Conservation (phyloP, 2,113 vertebrate genomes). For the Porphyrio hochstetteri region DNA sequence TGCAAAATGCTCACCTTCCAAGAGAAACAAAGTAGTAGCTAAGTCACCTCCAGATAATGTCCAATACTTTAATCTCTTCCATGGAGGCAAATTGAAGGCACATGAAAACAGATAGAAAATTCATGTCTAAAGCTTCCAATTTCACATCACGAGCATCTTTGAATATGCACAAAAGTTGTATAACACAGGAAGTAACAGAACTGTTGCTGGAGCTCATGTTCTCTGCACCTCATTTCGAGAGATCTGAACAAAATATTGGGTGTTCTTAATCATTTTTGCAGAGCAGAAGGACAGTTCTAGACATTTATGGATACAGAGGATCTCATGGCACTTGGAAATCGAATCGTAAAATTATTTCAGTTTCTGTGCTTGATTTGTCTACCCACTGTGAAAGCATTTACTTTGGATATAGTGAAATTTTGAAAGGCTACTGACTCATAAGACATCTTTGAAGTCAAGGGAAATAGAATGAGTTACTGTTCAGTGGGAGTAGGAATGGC, state of each 20-base stretch:
- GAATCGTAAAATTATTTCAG: not conserved
- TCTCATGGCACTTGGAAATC: slow-evolving; percentile 13
- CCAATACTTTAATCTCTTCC: not conserved
- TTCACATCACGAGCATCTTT: slow-evolving; percentile 26
- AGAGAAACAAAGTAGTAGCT: not conserved
- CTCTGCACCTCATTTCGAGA: not conserved
- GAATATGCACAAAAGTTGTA: slow-evolving; percentile 20
- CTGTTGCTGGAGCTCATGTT: not conserved
- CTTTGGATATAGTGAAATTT: not conserved
- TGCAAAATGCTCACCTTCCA: not conserved
- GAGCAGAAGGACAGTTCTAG: slow-evolving; percentile 3
- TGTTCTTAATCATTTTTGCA: slow-evolving; percentile 14
- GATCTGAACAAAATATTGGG: slow-evolving; percentile 13
- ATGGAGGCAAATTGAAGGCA: not conserved
- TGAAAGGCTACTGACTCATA: not conserved
- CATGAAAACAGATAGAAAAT: not conserved
- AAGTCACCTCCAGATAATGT: not conserved
- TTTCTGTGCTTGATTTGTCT: not conserved
- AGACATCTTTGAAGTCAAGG: not conserved
- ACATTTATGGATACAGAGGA: not conserved
- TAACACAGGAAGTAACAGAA: not conserved
- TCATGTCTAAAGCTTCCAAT: not conserved
- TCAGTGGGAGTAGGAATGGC: not conserved
- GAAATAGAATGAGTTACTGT: not conserved
- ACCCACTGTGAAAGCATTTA: not conserved